Base-by-base conservation (phyloP, 2,113 vertebrate genomes). In the Sprattus sprattus region DNA sequence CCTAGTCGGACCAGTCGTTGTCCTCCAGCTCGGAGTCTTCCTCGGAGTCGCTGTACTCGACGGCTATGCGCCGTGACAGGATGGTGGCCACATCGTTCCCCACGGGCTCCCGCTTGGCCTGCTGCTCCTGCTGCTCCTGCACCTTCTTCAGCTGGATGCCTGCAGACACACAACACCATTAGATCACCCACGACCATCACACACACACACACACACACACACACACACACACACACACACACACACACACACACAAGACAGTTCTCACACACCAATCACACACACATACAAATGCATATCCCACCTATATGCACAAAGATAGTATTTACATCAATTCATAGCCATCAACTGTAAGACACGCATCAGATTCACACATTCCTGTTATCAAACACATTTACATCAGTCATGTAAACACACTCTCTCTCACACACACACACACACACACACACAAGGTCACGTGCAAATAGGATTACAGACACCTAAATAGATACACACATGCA, bases 121-220 rank as follows among this genome's bases (percentile, higher is more conserved):
- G 98, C 91, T 98, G 98, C 86, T 99, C 98, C 39, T 97, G 97
- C 87, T 98, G 97, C 90, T 99, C 98, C 92, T 99, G 98, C n/a
- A 98, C 97, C 90, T 99, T 99, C 83, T 99, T 99, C 92, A 99
- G 89, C 93, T 99, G 98, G 82, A 99, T 99, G 88, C 98, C 98
- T 99, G 88, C 39, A 82, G 64, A 67, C 18, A 3, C 32, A 46
- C 54, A 13, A 13, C 22, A 86, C 47, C 7, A 2, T 45, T 6
- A 60, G 22, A 86, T 47, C n/a, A 22, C 44, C 75, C 28, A 81
- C 46, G 44, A 28, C 32, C 44, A 11, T 52, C 18, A 85, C 20
- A 67, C 52, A 67, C 18, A n/a, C 13, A 50, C n/a, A n/a, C n/a
- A 13, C 82, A 80, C 32, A 81, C 18, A 75, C 54, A 45, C 54